phyloP scores from a whole-genome alignment of 2,113 vertebrate species.

The Caracal caracal region DNA sequence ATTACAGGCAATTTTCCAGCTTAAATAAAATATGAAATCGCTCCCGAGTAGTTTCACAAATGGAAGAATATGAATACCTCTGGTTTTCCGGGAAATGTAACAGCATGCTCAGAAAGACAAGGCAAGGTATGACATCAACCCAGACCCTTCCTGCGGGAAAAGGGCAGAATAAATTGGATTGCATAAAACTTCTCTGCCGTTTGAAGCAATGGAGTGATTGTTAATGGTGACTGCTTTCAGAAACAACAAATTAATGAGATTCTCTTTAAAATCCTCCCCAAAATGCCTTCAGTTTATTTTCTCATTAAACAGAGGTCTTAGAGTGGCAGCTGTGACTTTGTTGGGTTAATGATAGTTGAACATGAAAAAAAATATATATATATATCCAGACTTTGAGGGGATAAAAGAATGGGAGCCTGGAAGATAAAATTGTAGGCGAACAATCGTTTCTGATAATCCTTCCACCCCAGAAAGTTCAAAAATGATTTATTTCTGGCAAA shows the following conservation, averaged over 20 bases:
- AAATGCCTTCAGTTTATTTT: conserved; percentile 72
- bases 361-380: not conserved
- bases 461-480: conserved; percentile 27
- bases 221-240: conserved; percentile 48
- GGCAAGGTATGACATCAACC: not conserved
- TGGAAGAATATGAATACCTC: conserved; percentile 1
- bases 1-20: not conserved
- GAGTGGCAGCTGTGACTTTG: conserved; percentile 54
- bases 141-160: not conserved
- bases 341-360: conserved; percentile 70
- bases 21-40: conserved; percentile 24
- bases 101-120: not conserved
- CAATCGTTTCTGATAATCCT: conserved; percentile 21
- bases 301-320: conserved; percentile 59
- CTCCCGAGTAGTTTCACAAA: not conserved
- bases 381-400: not conserved
- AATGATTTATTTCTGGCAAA: conserved; percentile 54
- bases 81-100: not conserved
- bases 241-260: conserved; percentile 73
- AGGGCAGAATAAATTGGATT: not conserved
- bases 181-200: not conserved
- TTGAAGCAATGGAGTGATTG: not conserved
- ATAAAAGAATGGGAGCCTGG: not conserved
- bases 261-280: conserved; percentile 53
- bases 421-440: conserved; percentile 21